Conservation (phyloP, 2,888 invertebrate genomes). For the Lasioglossum marginatum region DNA sequence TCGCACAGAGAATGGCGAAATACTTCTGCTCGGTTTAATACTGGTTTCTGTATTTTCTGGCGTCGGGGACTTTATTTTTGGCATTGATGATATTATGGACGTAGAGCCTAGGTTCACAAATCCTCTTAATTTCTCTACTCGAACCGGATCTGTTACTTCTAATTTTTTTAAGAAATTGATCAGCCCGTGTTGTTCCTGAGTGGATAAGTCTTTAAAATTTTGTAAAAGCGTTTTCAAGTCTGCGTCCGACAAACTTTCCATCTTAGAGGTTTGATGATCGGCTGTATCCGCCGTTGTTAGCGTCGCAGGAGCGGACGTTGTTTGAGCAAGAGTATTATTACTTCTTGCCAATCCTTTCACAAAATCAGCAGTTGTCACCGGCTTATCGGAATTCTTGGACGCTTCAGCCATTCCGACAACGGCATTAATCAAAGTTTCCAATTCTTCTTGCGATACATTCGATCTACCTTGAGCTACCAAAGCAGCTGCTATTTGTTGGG, state of each 20-base stretch:
- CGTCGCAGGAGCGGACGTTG: conserved; percentile 2
- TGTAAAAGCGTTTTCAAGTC: conserved; percentile 92
- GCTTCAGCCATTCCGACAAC: conserved; percentile 90
- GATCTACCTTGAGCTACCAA: conserved; percentile 92
- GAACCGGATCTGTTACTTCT: conserved; percentile 90
- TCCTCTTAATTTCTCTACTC: conserved; percentile 91
- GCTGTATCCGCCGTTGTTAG: conserved; percentile 12
- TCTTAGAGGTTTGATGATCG: conserved; percentile 82
- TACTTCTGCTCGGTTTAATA: conserved; percentile 71
- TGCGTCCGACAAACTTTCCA: conserved; percentile 92
- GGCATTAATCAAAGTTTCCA: conserved; percentile 92
- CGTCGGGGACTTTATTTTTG: conserved; percentile 65
- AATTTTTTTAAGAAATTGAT: conserved; percentile 93
- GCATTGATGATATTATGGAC: conserved; percentile 53
- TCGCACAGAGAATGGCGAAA: conserved; percentile 86
- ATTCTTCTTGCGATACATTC: conserved; percentile 91
- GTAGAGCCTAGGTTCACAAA: conserved; percentile 88
- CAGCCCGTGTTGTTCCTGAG: conserved; percentile 93
- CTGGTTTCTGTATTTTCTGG: conserved; percentile 55
- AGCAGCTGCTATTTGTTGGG: conserved; percentile 92
- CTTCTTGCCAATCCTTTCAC: conserved; percentile 81
- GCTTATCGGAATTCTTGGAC: conserved; percentile 85
- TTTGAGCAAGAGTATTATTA: conserved; percentile 42
- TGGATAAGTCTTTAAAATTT: conserved; percentile 92
- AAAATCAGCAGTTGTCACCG: conserved; percentile 86